Conservation (phyloP, 1,140 invertebrate genomes). For the Macrotrachela quadricornifera region DNA sequence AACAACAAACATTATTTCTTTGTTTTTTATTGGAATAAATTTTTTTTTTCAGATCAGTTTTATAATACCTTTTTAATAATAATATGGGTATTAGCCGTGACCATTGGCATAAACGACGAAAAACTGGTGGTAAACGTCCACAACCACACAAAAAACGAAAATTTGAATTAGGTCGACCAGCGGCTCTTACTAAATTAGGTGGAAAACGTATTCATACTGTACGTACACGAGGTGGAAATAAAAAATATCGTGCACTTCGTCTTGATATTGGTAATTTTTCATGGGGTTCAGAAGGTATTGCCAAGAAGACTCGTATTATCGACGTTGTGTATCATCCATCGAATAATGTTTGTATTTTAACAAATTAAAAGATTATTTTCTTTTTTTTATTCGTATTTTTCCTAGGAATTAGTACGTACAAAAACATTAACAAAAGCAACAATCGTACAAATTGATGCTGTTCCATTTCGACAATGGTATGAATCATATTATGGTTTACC, state of each 20-base stretch:
- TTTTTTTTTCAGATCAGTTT: no score
- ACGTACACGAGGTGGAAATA: constrained; percentile 79
- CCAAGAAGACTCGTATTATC: constrained; percentile 88
- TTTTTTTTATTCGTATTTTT: no score
- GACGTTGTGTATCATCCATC: constrained; percentile 99
- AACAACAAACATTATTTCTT: no score
- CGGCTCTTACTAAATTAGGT: constrained; percentile 92
- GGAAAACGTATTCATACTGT: constrained; percentile 69
- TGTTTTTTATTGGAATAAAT: no score
- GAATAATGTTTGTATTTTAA: constrained; percentile 38
- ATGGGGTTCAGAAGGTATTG: constrained; percentile 76
- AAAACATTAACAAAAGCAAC: constrained; percentile 97
- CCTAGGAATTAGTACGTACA: constrained; percentile 79
- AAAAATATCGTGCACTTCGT: constrained; percentile 80
- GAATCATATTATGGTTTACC: constrained; percentile 82
- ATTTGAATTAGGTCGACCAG: constrained; percentile 88
- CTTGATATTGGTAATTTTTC: constrained; percentile 87
- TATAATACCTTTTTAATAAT: no score
- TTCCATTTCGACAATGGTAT: constrained; percentile 96
- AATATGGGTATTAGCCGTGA: constrained; percentile 76
- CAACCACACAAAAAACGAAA: constrained; percentile 94
- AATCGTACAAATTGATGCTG: constrained; percentile 88
- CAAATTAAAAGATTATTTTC: no score
- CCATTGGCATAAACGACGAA: constrained; percentile 91
- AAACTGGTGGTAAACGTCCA: constrained; percentile 86